Evolutionary conservation across 2,888 invertebrate species (phyloP).

Genomic region (Helleia helle): DNA sequence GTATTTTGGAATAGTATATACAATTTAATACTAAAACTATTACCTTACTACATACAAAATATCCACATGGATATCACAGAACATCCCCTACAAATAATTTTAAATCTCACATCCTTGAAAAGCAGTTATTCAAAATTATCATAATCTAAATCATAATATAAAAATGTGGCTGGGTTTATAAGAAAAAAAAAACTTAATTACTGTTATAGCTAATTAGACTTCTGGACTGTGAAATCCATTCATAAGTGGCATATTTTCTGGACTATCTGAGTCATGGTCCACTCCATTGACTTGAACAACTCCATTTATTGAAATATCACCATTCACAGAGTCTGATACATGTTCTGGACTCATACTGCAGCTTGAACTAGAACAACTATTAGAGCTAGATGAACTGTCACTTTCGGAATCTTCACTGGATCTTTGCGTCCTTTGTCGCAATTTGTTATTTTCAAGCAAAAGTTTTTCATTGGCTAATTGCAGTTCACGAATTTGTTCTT

Average conservation of each 20-base stretch:
- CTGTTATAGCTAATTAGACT: slow-evolving; percentile 16
- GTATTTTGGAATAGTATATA: slow-evolving; percentile 2
- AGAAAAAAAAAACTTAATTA: background rate
- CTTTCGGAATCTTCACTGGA: slow-evolving; percentile 76
- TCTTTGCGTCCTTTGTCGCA: slow-evolving; percentile 56
- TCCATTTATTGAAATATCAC: slow-evolving; percentile 18
- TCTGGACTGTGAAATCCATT: slow-evolving; percentile 53
- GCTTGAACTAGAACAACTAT: slow-evolving; percentile 56
- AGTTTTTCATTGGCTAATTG: slow-evolving; percentile 77
- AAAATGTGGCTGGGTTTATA: slow-evolving; percentile 10
- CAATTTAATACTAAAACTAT: slow-evolving; percentile 1
- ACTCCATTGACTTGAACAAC: slow-evolving; percentile 22
- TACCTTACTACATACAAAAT: slow-evolving; percentile 34
- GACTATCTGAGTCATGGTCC: slow-evolving; percentile 28
- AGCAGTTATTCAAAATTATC: slow-evolving; percentile 8
- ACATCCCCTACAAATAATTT: slow-evolving; percentile 10
- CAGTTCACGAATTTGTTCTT: slow-evolving; percentile 76
- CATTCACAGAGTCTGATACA: slow-evolving; percentile 25
- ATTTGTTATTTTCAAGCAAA: slow-evolving; percentile 75
- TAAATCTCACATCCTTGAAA: slow-evolving; percentile 23
- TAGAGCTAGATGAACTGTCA: slow-evolving; percentile 70
- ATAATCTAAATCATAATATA: no score
- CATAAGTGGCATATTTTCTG: slow-evolving; percentile 35
- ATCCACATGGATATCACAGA: slow-evolving; percentile 51
- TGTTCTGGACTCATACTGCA: slow-evolving; percentile 43